Conservation (phyloP, 2,113 vertebrate genomes). For the Atherinomorus stipes region DNA sequence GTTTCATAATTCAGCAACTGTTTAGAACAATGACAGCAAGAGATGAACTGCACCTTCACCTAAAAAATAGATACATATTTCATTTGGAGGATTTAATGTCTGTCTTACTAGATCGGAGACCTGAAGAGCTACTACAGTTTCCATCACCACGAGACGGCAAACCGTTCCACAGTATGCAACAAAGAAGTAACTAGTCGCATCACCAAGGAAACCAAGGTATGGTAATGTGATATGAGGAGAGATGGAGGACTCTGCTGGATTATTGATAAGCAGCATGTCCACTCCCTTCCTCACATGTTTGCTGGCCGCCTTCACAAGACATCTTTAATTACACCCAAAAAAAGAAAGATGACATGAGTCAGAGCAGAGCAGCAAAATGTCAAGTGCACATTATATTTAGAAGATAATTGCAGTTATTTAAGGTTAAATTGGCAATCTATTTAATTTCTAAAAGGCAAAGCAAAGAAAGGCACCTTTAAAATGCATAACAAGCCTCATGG, state of each 20-base stretch:
- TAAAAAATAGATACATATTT: constrained; percentile 14
- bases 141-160: constrained; percentile 88
- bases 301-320: too few relatives aligned
- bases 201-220: constrained; percentile 94
- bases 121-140: constrained; percentile 93
- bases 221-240: constrained; percentile 86
- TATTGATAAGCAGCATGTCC: constrained; percentile 74
- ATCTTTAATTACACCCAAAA: too few relatives aligned
- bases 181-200: constrained; percentile 88
- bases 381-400: too few relatives aligned
- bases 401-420: too few relatives aligned
- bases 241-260: constrained; percentile 63
- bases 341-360: too few relatives aligned
- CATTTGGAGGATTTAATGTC: constrained; percentile 32
- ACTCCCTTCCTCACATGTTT: background rate
- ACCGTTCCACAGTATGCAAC: constrained; percentile 88
- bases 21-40: constrained; percentile 36
- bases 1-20: constrained; percentile 78
- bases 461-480: too few relatives aligned
- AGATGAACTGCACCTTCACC: constrained; percentile 1
- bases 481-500: too few relatives aligned
- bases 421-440: too few relatives aligned
- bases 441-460: too few relatives aligned
- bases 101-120: constrained; percentile 87
- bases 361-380: too few relatives aligned